A percentile compares a stretch with the other conserved stretches of the same genome.
Conservation (phyloP, 2,797 vertebrate genomes). For the Sebastes iracundus region DNA sequence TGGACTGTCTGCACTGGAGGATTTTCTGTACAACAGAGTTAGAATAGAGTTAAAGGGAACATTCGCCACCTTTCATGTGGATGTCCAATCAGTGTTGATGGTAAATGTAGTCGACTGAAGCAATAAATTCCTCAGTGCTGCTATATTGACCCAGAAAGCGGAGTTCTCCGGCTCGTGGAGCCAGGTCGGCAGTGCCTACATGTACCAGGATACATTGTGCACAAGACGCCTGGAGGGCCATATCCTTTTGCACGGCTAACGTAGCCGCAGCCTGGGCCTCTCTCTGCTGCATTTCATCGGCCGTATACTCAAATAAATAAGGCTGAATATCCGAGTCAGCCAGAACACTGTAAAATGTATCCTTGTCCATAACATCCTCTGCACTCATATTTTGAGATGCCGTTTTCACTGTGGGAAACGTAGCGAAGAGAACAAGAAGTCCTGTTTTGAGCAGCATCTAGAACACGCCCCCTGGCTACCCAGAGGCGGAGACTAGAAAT, state of each 20-base stretch:
- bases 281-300: not conserved
- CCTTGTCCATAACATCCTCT: too few relatives aligned
- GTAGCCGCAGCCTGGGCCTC: not conserved
- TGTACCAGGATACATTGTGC: too few relatives aligned
- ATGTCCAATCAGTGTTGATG: not conserved
- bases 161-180: too few relatives aligned
- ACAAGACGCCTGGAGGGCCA: too few relatives aligned
- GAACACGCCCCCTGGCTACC: too few relatives aligned
- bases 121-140: not conserved
- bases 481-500: too few relatives aligned
- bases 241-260: not conserved
- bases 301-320: not conserved
- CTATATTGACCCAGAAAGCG: not conserved
- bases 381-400: too few relatives aligned
- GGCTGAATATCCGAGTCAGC: not conserved
- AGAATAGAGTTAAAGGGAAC: not conserved
- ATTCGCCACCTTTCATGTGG: not conserved
- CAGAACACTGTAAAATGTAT: too few relatives aligned
- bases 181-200: too few relatives aligned
- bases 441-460: too few relatives aligned
- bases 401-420: too few relatives aligned
- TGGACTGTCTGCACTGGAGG: constrained; percentile 81
- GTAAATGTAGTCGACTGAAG: not conserved
- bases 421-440: too few relatives aligned
- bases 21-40: constrained; percentile 79